These are phyloP conservation scores for Oryzias sinensis DNA, from an alignment of 2,797 vertebrate genomes.

Conservation along the genomic window DNA sequence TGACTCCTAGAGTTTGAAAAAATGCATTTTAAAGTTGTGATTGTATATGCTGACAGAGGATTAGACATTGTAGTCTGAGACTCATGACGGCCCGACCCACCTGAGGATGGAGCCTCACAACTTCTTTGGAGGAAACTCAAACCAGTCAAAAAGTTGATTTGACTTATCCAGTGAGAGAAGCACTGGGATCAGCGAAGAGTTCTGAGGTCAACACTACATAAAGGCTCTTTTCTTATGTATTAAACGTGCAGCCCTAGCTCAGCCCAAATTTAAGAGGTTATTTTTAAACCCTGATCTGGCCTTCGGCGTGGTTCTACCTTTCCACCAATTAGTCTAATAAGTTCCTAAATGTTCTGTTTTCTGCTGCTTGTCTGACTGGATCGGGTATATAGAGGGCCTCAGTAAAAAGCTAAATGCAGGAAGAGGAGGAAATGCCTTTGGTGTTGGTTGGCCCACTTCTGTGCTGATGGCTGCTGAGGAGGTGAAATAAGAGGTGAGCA, in stretches of 20 bases:
- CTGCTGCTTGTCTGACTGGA: conserved; percentile 60
- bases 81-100: not conserved
- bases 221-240: conserved; percentile 62
- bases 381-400: conserved; percentile 54
- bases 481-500: not conserved
- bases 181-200: conserved; percentile 54
- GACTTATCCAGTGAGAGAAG: conserved; percentile 35
- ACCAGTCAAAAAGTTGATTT: conserved; percentile 24
- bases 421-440: conserved; percentile 34
- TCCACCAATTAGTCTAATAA: conserved; percentile 75
- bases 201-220: conserved; percentile 45
- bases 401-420: conserved; percentile 49
- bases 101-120: conserved; percentile 15
- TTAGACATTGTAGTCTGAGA: conserved; percentile 1
- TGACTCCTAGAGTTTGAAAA: conserved; percentile 50
- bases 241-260: conserved; percentile 59
- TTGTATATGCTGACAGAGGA: no score
- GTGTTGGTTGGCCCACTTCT: conserved; percentile 20
- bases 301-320: conserved; percentile 58
- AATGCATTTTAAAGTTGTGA: conserved; percentile 42
- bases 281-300: conserved; percentile 69
- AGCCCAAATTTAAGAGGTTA: conserved; percentile 63
- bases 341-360: conserved; percentile 63
- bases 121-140: conserved; percentile 1
- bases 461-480: conserved; percentile 1